Evolutionary conservation across 1,140 invertebrate species (phyloP).

Genomic region (Gonatopus flavifemur): DNA sequence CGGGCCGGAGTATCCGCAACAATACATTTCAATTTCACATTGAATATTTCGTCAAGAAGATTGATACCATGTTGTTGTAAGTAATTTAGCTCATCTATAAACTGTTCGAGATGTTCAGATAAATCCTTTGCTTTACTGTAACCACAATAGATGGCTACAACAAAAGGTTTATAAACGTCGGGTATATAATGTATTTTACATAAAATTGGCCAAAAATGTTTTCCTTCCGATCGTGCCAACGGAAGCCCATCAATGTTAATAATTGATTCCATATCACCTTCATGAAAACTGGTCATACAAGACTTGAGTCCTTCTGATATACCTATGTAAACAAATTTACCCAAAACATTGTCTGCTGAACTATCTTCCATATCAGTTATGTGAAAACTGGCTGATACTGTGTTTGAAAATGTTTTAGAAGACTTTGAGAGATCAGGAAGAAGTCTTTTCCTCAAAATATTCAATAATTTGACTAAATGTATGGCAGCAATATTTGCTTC

Average conservation of each 20-base stretch:
- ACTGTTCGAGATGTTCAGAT: too few relatives aligned
- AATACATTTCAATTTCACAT: too few relatives aligned
- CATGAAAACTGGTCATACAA: slow-evolving; percentile 6
- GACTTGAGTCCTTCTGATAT: slow-evolving; percentile 1
- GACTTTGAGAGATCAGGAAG: slow-evolving; percentile 6
- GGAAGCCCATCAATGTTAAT: slow-evolving; percentile 8
- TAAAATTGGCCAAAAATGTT: slow-evolving; percentile 19
- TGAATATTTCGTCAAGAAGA: too few relatives aligned
- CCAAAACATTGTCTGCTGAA: not conserved
- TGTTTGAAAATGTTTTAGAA: slow-evolving; percentile 17
- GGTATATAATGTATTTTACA: slow-evolving; percentile 6
- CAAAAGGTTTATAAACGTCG: slow-evolving; percentile 12
- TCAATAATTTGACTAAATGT: not conserved
- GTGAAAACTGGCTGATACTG: not conserved
- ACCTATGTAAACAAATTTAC: slow-evolving; percentile 18
- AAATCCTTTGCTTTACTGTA: slow-evolving; percentile 8
- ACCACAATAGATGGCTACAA: slow-evolving; percentile 13
- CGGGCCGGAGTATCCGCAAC: too few relatives aligned
- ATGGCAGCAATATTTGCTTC: not conserved
- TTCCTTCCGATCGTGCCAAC: slow-evolving; percentile 4
- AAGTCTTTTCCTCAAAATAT: slow-evolving; percentile 7
- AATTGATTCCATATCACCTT: slow-evolving; percentile 4
- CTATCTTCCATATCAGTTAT: slow-evolving; percentile 4
- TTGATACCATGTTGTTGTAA: too few relatives aligned
- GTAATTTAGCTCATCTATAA: too few relatives aligned